Conservation (phyloP, 2,888 invertebrate genomes). For the Tinea pellionella region DNA sequence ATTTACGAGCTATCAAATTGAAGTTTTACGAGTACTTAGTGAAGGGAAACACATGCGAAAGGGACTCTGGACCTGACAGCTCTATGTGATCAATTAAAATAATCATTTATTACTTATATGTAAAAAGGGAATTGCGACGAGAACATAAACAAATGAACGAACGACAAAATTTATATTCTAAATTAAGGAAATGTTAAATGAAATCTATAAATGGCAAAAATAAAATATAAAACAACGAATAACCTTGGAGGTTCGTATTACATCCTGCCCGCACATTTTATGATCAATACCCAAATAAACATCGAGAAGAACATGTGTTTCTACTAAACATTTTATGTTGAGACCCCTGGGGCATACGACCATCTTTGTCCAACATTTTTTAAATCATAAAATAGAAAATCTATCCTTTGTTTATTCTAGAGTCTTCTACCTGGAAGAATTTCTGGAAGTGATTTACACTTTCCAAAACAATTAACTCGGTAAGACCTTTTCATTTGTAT, state of each 20-base stretch:
- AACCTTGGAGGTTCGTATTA: slow-evolving; percentile 64
- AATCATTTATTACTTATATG: neutral
- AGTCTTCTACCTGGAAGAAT: neutral
- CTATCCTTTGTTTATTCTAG: neutral
- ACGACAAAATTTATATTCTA: too few species aligned
- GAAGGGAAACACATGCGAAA: neutral
- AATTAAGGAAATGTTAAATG: neutral
- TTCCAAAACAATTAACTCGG: neutral
- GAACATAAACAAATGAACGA: too few species aligned
- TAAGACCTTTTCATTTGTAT: neutral
- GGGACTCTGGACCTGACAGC: neutral
- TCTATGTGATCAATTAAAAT: neutral
- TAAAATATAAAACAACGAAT: slow-evolving; percentile 35
- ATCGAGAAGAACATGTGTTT: slow-evolving; percentile 53
- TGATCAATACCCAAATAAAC: slow-evolving; percentile 64
- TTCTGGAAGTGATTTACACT: neutral
- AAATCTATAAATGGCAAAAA: slow-evolving; percentile 15
- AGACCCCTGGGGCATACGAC: neutral
- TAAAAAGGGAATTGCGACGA: neutral
- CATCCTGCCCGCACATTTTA: slow-evolving; percentile 59
- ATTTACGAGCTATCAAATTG: neutral
- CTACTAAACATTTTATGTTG: slow-evolving; percentile 24
- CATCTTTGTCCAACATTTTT: neutral
- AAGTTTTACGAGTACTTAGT: neutral
- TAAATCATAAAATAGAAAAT: neutral